These are phyloP conservation scores for Tortrix viridana DNA, from an alignment of 2,888 invertebrate species.

Conservation along the genomic window DNA sequence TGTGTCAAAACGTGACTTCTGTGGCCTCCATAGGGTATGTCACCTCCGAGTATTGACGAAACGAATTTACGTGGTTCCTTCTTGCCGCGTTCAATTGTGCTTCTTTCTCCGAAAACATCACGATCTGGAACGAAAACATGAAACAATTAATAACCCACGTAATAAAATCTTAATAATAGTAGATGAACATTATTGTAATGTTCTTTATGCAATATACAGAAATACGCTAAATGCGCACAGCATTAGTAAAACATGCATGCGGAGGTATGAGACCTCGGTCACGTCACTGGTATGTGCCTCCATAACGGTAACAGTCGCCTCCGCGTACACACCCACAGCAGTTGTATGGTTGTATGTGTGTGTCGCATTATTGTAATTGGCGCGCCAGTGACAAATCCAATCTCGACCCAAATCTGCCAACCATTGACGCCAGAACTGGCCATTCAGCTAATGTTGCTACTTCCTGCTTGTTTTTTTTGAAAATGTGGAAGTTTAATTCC, in stretches of 20 bases:
- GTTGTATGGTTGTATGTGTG: slow-evolving; percentile 52
- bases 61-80: slow-evolving; percentile 87
- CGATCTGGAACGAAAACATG: slow-evolving; percentile 74
- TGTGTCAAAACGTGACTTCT: slow-evolving; percentile 91
- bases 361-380: slow-evolving; percentile 69
- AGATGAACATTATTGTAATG: neutral
- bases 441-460: slow-evolving; percentile 45
- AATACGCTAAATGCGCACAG: neutral
- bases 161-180: neutral
- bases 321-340: slow-evolving; percentile 64
- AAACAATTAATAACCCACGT: slow-evolving; percentile 15
- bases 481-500: slow-evolving; percentile 18
- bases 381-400: slow-evolving; percentile 67
- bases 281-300: slow-evolving; percentile 83
- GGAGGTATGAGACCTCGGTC: slow-evolving; percentile 76
- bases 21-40: slow-evolving; percentile 91
- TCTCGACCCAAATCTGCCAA: slow-evolving; percentile 70
- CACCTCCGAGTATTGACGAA: slow-evolving; percentile 92
- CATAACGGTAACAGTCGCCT: slow-evolving; percentile 83
- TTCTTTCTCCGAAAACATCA: slow-evolving; percentile 78
- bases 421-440: slow-evolving; percentile 51
- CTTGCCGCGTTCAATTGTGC: slow-evolving; percentile 62
- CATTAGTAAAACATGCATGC: slow-evolving; percentile 74
- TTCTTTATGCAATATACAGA: neutral
- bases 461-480: slow-evolving; percentile 48